Evolutionary conservation across 2,888 invertebrate species (phyloP), one percentile per base, ranked within the genome.

Genomic region (Laspeyria flexula): DNA sequence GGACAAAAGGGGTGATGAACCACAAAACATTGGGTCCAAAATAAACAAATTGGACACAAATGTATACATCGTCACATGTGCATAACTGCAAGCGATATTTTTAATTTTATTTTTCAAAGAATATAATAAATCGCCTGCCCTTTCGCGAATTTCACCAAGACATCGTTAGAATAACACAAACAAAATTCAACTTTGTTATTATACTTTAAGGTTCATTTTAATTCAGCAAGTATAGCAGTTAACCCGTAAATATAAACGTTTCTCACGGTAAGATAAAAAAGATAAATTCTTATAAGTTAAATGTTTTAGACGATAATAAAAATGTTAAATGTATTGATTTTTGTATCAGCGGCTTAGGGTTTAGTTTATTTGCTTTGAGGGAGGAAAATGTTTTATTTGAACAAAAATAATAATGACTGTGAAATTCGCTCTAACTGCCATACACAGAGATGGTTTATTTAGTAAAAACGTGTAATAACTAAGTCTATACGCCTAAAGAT

Each of bases 41-140:
- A 18, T 18, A 18, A 18, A 5, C 18, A 18, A 2, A 18, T 18
- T 18, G 3, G 18, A 5, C 5, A 18, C 18, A n/a, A 21, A 3
- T 21, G 21, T 21, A 21, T 3, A 21, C 21, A 5, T 18, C 13
- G 10, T 29, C 35, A 35, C 41, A 41, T 37, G 34, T 47, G 47
- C 29, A 25, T 27, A 35, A 47, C 23, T 47, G 41, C 35, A 41
- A 23, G 11, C 35, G 6, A 29, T 30, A 47, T 52, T 51, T 52
- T 50, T 38, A 13, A 52, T 33, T 52, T 52, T 38, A 31, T 5
- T 52, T 52, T 40, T 42, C 41, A 42, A 30, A 25, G 33, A 21
- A 30, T 45, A 44, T 47, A 41, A 44, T 47, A 41, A 41, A 47
- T 47, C 27, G 37, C 7, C 10, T 31, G 45, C 12, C 41, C 35